Conservation (phyloP, 2,797 vertebrate genomes). For the Notoglanidium macrostoma region DNA sequence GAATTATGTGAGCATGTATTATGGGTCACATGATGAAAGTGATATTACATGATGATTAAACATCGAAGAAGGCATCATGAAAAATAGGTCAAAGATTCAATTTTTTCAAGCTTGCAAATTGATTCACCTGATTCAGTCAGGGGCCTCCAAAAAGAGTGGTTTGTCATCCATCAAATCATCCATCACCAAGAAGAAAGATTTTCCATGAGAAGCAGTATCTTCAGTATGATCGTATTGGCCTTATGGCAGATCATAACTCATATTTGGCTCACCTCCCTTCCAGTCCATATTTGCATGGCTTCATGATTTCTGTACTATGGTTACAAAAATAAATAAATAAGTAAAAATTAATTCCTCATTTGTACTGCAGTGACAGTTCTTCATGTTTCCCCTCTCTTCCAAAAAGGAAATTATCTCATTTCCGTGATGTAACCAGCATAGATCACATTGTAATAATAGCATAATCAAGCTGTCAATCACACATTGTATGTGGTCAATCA, state of each 20-base stretch:
- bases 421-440: conserved; percentile 4
- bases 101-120: neutral
- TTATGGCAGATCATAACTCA: neutral
- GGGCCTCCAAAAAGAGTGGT: neutral
- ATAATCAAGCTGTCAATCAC: conserved; percentile 35
- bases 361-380: neutral
- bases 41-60: neutral
- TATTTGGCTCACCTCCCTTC: neutral
- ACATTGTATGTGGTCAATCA: conserved; percentile 32
- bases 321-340: neutral
- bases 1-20: neutral
- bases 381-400: neutral
- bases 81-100: neutral
- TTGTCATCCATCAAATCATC: neutral
- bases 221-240: neutral
- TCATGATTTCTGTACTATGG: neutral
- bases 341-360: neutral
- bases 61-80: neutral
- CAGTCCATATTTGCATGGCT: neutral
- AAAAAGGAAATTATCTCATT: conserved; percentile 11
- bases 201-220: neutral
- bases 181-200: neutral
- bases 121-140: neutral
- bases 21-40: neutral
- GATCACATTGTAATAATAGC: conserved; percentile 8